A percentile compares a stretch with the other conserved stretches of the same genome.
phyloP scores from a whole-genome alignment of 1,140 invertebrate species.

The Ooceraea biroi region DNA sequence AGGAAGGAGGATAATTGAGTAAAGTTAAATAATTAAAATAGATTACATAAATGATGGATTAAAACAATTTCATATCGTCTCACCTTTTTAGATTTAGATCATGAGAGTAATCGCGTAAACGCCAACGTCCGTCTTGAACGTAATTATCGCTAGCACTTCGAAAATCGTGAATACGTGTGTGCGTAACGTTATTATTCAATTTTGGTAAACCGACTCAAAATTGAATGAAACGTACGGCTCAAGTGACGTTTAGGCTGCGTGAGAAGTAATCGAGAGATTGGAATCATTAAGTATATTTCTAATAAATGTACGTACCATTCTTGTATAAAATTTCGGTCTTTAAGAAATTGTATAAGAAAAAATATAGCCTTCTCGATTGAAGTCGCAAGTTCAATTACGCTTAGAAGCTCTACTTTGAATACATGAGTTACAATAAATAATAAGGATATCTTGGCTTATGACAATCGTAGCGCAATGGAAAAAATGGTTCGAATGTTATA shows the following conservation, averaged over 20 bases:
- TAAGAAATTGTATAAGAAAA: conserved; percentile 58
- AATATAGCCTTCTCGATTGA: conserved; percentile 34
- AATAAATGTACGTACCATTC: background rate
- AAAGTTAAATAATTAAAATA: conserved; percentile 3
- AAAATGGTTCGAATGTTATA: conserved; percentile 54
- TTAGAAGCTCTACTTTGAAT: background rate
- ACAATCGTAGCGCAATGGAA: conserved; percentile 37
- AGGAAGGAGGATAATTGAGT: background rate
- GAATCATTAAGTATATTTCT: conserved; percentile 39
- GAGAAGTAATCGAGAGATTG: conserved; percentile 10
- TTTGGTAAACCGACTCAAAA: background rate
- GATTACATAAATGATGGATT: background rate
- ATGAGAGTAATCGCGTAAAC: conserved; percentile 15
- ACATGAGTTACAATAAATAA: conserved; percentile 60
- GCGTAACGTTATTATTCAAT: background rate
- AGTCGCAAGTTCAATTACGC: conserved; percentile 9
- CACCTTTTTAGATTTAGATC: conserved; percentile 17
- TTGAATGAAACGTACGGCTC: background rate
- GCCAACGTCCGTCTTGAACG: background rate
- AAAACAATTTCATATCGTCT: conserved; percentile 31
- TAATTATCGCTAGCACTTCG: conserved; percentile 15
- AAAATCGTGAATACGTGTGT: background rate
- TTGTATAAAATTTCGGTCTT: conserved; percentile 50
- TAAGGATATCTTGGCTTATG: conserved; percentile 42
- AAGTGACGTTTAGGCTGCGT: conserved; percentile 13